Base-by-base conservation (phyloP, 1,140 invertebrate species). In the Mactra quadrangularis region DNA sequence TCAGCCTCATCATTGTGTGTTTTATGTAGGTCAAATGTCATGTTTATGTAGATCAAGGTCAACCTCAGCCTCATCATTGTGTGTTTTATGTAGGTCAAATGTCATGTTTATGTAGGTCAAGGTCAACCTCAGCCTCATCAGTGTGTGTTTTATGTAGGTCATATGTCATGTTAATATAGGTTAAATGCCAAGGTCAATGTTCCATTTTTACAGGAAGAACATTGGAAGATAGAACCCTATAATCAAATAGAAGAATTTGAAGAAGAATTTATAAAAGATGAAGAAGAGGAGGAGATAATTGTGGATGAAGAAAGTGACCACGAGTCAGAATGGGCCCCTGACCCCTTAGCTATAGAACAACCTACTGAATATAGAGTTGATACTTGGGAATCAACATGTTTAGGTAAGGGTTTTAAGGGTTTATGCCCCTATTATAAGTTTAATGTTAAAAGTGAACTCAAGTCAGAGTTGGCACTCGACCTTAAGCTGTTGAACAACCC, bases 191-290 rank as follows among this genome's bases (percentile, higher is more conserved):
- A n/a, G n/a, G n/a, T n/a, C n/a, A n/a, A n/a, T n/a, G n/a, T n/a
- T n/a, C n/a, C n/a, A n/a, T 55, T 22, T 75, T 52, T 53, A 31
- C 75, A 92, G 92, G 92, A 92, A 59, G 89, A 91, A 35, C 92
- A 93, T 79, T 93, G 92, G 92, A 92, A 90, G 77, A 89, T 93
- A 15, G 92, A 93, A 45, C 90, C 89, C 0, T 92, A 90, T 75
- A 78, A 79, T n/a, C 83, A 86, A 25, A 66, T 68, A 17, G 81
- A 82, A 53, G 83, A 88, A 31, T 17, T 84, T n/a, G 85, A 87
- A 29, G 84, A 87, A 29, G 64, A 87, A 31, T 76, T 79, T 29
- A 60, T 85, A 17, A 60, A 84, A 29, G 85, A 88, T 60, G 64
- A 83, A 38, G 84, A 85, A 15, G 68, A 83, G 38, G 85, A 83